Evolutionary conservation across 2,797 vertebrate species (phyloP).

Genomic region (Cossypha caffra): DNA sequence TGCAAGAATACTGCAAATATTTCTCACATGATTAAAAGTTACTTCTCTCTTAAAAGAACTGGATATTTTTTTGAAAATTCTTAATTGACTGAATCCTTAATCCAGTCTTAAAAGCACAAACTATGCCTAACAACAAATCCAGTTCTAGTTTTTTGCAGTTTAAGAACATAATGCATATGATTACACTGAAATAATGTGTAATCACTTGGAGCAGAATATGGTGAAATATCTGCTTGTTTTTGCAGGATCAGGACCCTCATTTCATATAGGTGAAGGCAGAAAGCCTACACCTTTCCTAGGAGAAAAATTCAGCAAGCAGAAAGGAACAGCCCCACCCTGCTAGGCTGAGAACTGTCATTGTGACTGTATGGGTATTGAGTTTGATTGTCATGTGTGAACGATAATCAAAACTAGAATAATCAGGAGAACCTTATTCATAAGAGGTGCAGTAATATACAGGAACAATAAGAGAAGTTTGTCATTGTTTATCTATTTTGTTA

Average conservation of each 20-base stretch:
- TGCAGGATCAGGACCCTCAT: neutral
- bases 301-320: slow-evolving; percentile 28
- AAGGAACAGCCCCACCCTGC: neutral
- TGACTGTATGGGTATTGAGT: neutral
- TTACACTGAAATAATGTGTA: neutral
- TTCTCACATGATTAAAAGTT: slow-evolving; percentile 16
- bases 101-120: neutral
- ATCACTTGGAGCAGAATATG: neutral
- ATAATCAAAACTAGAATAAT: slow-evolving; percentile 47
- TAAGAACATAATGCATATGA: neutral
- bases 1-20: slow-evolving; percentile 41
- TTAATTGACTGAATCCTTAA: neutral
- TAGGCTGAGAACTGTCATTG: neutral
- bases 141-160: neutral
- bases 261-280: neutral
- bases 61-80: neutral
- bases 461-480: neutral
- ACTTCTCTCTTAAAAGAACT: neutral
- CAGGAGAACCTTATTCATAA: neutral
- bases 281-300: neutral
- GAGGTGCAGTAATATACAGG: neutral
- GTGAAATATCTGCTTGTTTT: neutral
- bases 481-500: neutral
- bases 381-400: slow-evolving; percentile 45
- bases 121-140: neutral